These are phyloP conservation scores for Agrochola macilenta DNA, from an alignment of 2,888 invertebrate genomes.

Conservation along the genomic window DNA sequence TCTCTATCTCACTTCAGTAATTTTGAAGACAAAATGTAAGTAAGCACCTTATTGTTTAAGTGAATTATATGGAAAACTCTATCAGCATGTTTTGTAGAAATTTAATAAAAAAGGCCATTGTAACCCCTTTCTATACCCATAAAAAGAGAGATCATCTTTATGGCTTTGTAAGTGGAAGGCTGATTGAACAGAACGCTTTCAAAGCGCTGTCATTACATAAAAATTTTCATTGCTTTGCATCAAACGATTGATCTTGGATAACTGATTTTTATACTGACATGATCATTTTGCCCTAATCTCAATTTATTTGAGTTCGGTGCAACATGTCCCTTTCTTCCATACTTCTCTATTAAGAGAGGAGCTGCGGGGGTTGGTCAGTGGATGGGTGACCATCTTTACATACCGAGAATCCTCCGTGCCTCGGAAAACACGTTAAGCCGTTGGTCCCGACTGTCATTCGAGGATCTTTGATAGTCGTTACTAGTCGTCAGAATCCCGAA, in stretches of 20 bases:
- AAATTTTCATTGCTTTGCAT: not conserved
- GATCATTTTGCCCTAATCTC: too few species aligned
- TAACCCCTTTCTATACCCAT: not conserved
- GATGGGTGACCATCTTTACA: too few species aligned
- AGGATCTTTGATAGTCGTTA: too few species aligned
- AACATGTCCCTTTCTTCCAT: too few species aligned
- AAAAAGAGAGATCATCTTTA: slow-evolving; percentile 20
- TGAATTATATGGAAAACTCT: not conserved
- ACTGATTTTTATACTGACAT: not conserved
- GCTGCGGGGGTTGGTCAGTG: too few species aligned
- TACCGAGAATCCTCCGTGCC: too few species aligned
- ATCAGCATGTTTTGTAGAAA: not conserved
- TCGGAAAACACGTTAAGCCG: too few species aligned
- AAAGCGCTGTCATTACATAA: not conserved
- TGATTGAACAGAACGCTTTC: slow-evolving; percentile 29
- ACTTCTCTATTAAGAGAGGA: too few species aligned
- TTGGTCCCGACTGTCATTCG: too few species aligned
- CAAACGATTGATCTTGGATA: not conserved
- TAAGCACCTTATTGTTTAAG: not conserved
- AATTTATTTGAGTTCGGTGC: too few species aligned
- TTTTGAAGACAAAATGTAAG: not conserved
- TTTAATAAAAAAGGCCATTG: not conserved
- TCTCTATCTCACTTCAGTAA: not conserved
- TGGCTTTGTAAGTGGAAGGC: not conserved
- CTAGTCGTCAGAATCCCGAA: too few species aligned